Evolutionary conservation across 2,888 invertebrate species (phyloP), one percentile per base, ranked within the genome.

Genomic region (Nomada ruficornis): DNA sequence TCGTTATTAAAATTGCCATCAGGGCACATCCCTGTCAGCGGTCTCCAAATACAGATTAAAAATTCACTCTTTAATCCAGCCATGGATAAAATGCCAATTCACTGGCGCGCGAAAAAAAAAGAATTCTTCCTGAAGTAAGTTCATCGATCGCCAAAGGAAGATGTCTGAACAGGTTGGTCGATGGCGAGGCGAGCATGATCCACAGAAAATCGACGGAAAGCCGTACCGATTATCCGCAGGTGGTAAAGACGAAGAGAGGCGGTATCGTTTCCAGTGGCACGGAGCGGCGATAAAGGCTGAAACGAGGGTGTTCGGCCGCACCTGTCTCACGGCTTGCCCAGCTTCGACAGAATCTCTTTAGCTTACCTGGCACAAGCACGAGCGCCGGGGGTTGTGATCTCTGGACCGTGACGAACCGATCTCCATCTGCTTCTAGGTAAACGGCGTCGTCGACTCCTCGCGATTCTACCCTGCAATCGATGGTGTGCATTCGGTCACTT

Each of bases 271-370:
- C 65, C 72, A 69, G 80, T 77, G 63, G 79, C 79, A 69, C 44
- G 70, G 23, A 63, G 67, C 60, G 65, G 74, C 62, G 85, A 60
- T 71, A 70, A 77, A 77, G 64, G n/a, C 47, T 64, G 71, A 59
- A 77, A 84, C 74, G 84, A 80, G 77, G 77, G 78, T 79, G 86
- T 84, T 57, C 90, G 89, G 89, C 89, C 86, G 89, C 92, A 92
- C 92, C 92, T 92, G 92, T 90, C 78, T 77, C 83, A 77, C 85
- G 89, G 88, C 87, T 84, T 88, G 88, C 82, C 85, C 86, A 88
- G 84, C 80, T 86, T 86, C 83, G 70, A 76, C 71, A 69, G 71
- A 73, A 63, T 26, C 84, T 75, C 68, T 80, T 78, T 67, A 72
- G 75, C 78, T 76, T 64, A 73, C 67, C 62, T 42, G 74, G 60